These are phyloP conservation scores for Alentia gelatinosa DNA, from an alignment of 2,888 invertebrate species.

Conservation along the genomic window DNA sequence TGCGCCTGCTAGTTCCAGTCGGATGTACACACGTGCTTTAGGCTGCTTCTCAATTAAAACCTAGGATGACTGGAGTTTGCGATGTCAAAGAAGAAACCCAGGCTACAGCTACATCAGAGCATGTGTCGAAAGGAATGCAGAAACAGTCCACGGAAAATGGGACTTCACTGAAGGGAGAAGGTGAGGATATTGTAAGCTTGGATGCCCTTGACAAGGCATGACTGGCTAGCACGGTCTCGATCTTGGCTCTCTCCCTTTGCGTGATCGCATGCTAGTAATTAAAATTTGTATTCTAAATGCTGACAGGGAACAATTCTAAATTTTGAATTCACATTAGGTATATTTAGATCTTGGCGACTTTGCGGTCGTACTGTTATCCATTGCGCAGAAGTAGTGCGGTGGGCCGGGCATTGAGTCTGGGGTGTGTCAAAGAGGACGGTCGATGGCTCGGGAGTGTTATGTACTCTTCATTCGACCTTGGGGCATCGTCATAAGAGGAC, in stretches of 20 bases:
- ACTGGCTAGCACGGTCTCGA: not conserved
- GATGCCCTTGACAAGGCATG: constrained; percentile 44
- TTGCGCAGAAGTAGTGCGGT: too few species aligned
- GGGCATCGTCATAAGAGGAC: not conserved
- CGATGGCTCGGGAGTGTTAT: not conserved
- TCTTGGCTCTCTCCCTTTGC: not conserved
- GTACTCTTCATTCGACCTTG: constrained; percentile 17
- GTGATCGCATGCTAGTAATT: not conserved
- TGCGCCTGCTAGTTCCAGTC: constrained; percentile 25
- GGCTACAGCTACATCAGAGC: not conserved
- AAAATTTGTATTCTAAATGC: not conserved
- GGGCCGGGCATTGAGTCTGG: not conserved
- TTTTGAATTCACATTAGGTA: too few species aligned
- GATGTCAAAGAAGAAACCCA: constrained; percentile 5
- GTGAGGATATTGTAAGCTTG: not conserved
- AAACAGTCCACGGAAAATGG: not conserved
- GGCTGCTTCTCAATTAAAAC: constrained; percentile 15
- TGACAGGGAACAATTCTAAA: too few species aligned
- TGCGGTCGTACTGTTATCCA: too few species aligned
- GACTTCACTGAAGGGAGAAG: not conserved
- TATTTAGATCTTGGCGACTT: too few species aligned
- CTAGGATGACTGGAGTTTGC: constrained; percentile 51
- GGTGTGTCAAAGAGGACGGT: not conserved
- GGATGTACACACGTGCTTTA: constrained; percentile 49
- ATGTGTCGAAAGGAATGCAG: not conserved